Percentiles rank a stretch among this genome's conserved stretches.
These are phyloP conservation scores for Myripristis murdjan DNA, from an alignment of 2,797 vertebrate genomes.

Conservation along the genomic window DNA sequence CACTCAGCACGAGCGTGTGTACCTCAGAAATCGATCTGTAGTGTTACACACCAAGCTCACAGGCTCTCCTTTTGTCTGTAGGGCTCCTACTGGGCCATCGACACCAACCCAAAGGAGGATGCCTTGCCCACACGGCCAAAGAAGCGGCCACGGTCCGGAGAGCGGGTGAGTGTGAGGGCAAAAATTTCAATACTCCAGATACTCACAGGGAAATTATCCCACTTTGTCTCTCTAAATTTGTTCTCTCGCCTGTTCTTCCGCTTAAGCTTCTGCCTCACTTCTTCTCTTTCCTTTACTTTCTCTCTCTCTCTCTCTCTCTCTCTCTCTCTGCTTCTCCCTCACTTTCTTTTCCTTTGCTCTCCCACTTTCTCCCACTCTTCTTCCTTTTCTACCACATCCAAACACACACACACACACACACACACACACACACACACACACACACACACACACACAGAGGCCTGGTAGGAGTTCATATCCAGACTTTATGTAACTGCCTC, in stretches of 20 bases:
- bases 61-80: conserved; percentile 69
- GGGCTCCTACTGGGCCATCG: conserved; percentile 96
- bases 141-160: conserved; percentile 95
- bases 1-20: too few species aligned
- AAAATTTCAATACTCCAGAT: conserved; percentile 10
- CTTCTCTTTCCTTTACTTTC: too few species aligned
- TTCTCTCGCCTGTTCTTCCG: conserved; percentile 5
- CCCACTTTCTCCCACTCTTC: conserved; percentile 32
- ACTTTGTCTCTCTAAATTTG: conserved; percentile 5
- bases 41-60: conserved; percentile 34
- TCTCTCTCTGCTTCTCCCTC: conserved; percentile 33
- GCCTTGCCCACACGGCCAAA: conserved; percentile 92
- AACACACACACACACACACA: conserved; percentile 5
- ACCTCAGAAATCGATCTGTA: conserved; percentile 21
- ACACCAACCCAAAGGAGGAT: conserved; percentile 96
- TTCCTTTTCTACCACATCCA: conserved; percentile 29
- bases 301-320: conserved; percentile 19
- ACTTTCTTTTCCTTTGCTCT: conserved; percentile 42
- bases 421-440: not conserved
- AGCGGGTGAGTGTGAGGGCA: conserved; percentile 86
- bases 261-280: conserved; percentile 27
- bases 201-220: not conserved
- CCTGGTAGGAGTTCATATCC: conserved; percentile 64
- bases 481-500: conserved; percentile 76
- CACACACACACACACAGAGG: conserved; percentile 37